Evolutionary conservation across 2,113 vertebrate species (phyloP).

Genomic region (Pterocles gutturalis): DNA sequence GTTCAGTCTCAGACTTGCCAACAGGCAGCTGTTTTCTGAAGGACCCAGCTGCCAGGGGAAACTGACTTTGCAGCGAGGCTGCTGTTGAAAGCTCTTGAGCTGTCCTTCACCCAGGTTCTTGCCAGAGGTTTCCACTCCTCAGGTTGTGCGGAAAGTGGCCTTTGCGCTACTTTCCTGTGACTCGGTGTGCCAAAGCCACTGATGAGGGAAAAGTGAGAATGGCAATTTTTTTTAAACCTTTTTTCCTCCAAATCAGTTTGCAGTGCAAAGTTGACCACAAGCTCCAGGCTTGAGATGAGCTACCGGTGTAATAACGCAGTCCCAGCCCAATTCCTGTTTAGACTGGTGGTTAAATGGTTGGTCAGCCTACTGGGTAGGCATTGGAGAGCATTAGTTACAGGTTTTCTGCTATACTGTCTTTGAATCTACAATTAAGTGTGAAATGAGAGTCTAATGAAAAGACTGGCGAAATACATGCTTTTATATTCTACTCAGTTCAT

Average conservation of each 20-base stretch:
- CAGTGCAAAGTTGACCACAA: background rate
- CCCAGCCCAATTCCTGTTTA: background rate
- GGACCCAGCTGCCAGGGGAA: background rate
- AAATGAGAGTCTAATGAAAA: constrained; percentile 5
- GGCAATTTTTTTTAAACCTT: background rate
- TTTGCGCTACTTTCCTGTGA: accelerated
- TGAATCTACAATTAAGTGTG: background rate
- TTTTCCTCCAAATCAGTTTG: background rate
- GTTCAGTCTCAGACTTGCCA: too few species aligned
- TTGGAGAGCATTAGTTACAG: background rate
- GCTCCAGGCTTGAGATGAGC: background rate
- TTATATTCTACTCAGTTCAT: background rate
- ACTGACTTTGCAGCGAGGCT: background rate
- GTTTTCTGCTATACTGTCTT: background rate
- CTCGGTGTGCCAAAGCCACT: background rate
- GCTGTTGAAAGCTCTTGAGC: background rate
- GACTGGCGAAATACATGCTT: background rate
- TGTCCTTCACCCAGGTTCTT: background rate
- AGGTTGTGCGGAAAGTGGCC: background rate
- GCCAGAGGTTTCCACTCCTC: background rate
- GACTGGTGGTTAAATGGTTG: background rate
- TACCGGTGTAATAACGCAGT: background rate
- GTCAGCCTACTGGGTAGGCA: background rate
- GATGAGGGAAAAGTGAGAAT: background rate
- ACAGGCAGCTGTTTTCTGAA: too few species aligned